These are phyloP conservation scores for Calonectris borealis DNA, from an alignment of 2,113 vertebrate genomes.

Conservation along the genomic window DNA sequence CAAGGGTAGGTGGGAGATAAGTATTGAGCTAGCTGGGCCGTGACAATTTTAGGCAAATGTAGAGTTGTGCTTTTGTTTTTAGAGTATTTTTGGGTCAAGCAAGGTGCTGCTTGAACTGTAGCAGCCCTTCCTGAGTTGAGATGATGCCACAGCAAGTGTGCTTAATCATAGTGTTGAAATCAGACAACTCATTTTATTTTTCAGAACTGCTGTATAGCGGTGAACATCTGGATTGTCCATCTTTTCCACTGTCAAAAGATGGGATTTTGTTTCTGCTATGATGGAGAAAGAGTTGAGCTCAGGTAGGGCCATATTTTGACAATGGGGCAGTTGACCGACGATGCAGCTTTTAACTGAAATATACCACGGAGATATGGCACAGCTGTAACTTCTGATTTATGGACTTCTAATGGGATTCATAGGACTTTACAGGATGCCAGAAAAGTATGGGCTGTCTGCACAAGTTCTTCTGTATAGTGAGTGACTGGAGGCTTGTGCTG, in stretches of 20 bases:
- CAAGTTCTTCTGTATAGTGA: background rate
- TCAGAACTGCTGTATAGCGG: background rate
- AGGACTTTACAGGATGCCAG: background rate
- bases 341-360: background rate
- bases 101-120: background rate
- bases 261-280: background rate
- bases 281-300: background rate
- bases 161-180: background rate
- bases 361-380: background rate
- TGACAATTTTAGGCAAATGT: background rate
- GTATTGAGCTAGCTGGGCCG: background rate
- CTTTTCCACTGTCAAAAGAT: background rate
- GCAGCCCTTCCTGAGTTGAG: background rate
- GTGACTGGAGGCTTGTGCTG: background rate
- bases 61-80: background rate
- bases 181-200: background rate
- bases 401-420: background rate
- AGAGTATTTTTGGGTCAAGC: background rate
- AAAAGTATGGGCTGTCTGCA: background rate
- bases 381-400: background rate
- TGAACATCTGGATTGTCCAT: background rate
- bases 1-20: background rate
- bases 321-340: fast-evolving
- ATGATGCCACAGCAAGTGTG: background rate
- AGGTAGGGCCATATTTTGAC: background rate